Evolutionary conservation across 2,888 invertebrate species (phyloP), one percentile per base, ranked within the genome.

Genomic region (Euphydryas editha): DNA sequence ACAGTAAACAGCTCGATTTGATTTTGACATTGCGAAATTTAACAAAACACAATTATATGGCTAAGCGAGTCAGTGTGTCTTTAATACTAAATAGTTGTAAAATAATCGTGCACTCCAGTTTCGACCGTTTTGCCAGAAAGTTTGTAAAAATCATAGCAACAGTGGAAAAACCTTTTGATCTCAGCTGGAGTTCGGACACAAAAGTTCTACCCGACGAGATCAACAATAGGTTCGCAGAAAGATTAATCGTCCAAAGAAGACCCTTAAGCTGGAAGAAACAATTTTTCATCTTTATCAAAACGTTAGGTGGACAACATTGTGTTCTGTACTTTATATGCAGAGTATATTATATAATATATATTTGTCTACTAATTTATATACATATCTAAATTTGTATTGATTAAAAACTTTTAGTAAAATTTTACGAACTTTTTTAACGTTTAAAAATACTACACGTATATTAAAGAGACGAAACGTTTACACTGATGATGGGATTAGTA

Each of bases 211-310:
- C 83, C 79, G 80, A 74, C 72, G 85, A 80, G 86, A 84, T 83
- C 82, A 86, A 92, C 92, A 92, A 92, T 90, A 84, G 88, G 84
- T 86, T 81, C 80, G 81, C 81, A 81, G 82, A 82, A 90, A 91
- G 92, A 92, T 92, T 92, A 92, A 92, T 92, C 88, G 89, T 86
- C 82, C 76, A 81, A 83, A 86, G 87, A 81, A 88, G 83, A 86
- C 86, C 86, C 85, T 81, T 84, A 84, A 86, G 87, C 85, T 79
- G 76, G 74, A 77, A 84, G 49, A 82, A 87, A 87, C 85, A 87
- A 92, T 91, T 92, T 91, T 91, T 92, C 90, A 91, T 92, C 85
- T 90, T 87, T 90, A 90, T 90, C 90, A 88, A 90, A 90, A 87
- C 78, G 84, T 81, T 84, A 80, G 81, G 81, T 78, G 76, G 78